These are phyloP conservation scores for Ptyas mucosa DNA, from an alignment of 2,113 vertebrate species.

Conservation along the genomic window DNA sequence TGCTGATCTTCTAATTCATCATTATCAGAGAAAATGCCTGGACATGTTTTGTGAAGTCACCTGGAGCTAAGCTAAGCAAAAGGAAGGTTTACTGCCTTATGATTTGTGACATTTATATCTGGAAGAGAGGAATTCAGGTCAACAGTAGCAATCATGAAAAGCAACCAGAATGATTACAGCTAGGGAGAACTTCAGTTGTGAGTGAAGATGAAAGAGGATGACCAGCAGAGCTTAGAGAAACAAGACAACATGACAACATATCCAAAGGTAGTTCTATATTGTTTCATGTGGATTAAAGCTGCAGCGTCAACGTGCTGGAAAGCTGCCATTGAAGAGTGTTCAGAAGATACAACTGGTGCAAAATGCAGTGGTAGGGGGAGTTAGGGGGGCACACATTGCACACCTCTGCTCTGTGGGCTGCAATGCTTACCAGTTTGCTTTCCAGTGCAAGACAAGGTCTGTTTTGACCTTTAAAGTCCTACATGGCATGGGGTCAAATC, in stretches of 20 bases:
- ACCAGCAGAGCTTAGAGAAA: not conserved
- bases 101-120: not conserved
- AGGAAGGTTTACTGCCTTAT: not conserved
- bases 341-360: not conserved
- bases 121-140: not conserved
- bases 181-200: not conserved
- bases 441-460: not conserved
- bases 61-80: not conserved
- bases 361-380: not conserved
- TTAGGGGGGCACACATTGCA: not conserved
- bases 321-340: not conserved
- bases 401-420: not conserved
- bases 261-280: not conserved
- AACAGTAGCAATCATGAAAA: not conserved
- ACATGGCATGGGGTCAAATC: not conserved
- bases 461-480: not conserved
- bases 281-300: not conserved
- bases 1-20: not conserved
- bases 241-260: not conserved
- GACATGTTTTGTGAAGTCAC: not conserved
- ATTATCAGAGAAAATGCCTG: not conserved
- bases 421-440: not conserved
- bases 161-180: not conserved
- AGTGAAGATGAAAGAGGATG: not conserved
- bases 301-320: not conserved